phyloP scores from a whole-genome alignment of 2,797 vertebrate genomes.

The Hydrophis major region DNA sequence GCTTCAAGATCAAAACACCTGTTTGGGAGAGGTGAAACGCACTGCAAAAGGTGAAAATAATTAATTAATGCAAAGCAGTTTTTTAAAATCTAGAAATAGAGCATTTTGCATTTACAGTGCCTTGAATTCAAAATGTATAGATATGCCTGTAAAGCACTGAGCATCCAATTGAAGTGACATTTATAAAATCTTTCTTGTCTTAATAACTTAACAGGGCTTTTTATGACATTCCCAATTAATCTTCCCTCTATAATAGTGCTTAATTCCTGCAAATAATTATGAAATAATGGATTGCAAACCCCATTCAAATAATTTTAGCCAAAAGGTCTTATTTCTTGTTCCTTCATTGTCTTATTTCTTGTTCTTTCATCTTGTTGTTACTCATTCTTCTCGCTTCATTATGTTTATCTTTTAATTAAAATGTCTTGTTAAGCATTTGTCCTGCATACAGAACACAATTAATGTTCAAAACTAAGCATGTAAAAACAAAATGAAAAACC shows the following conservation, averaged over 20 bases:
- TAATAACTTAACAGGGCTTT: neutral
- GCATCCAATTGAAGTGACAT: neutral
- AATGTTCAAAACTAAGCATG: neutral
- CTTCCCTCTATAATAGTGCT: neutral
- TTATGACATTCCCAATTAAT: neutral
- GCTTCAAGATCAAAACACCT: neutral
- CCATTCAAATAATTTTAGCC: neutral
- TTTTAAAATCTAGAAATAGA: neutral
- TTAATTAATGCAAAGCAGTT: neutral
- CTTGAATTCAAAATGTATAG: neutral
- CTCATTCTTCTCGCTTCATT: neutral
- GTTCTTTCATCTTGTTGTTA: slow-evolving; percentile 20
- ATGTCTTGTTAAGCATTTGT: neutral
- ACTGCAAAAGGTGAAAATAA: neutral
- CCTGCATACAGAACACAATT: neutral
- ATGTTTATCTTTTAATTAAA: slow-evolving; percentile 32
- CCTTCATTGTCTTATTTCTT: slow-evolving; percentile 19
- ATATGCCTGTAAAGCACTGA: neutral
- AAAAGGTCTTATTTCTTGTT: slow-evolving; percentile 27
- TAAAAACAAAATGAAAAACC: neutral
- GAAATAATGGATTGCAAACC: neutral
- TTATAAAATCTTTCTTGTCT: neutral
- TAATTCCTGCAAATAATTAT: neutral
- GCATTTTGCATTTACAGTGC: neutral
- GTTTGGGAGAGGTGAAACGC: neutral